Base-by-base conservation (phyloP, 2,113 vertebrate genomes). In the Ibidorhyncha struthersii region DNA sequence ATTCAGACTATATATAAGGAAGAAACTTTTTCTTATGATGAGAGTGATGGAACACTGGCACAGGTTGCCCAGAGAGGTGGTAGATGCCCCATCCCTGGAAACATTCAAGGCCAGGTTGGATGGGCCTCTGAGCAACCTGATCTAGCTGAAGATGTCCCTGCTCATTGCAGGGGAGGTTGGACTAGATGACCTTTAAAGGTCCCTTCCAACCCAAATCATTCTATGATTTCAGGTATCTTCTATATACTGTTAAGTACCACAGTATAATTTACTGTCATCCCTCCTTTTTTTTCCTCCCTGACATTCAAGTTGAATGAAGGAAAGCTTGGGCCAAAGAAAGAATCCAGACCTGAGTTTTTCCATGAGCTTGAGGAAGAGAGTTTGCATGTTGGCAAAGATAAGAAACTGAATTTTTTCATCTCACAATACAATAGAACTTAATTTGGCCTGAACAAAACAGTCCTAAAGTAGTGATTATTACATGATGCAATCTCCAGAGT, bases 321-420 rank as follows among this genome's bases (percentile, higher is more conserved):
- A 86, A 95, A 71, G 9, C 65, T 74, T 71, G 26, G 23, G 45
- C 38, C 13, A 43, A 47, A 77, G 30, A 70, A 66, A 55, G 63
- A 86, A 78, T 90, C n/a, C 82, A 89, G 80, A 71, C n/a, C 63
- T 34, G 45, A 77, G 21, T 43, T 90, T 89, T 83, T 27, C 45
- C 43, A 8, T 34, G 29, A 84, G 56, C 50, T 30, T 56, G 25
- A 87, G 47, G 52, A 86, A 86, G 4, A 85, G 58, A 47, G 47
- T 81, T 96, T 89, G 23, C 49, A 7, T 70, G 10, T 59, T 94
- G 50, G 47, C 38, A 67, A 81, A 86, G 71, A 62, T 52, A 83
- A 78, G 10, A 65, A 84, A 43, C 12, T 6, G 32, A 55, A 0
- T 40, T 91, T 19, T 91, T 93, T 72, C 23, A 32, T 40, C 19